Conservation (phyloP, 2,888 invertebrate genomes). For the Onchidella celtica region DNA sequence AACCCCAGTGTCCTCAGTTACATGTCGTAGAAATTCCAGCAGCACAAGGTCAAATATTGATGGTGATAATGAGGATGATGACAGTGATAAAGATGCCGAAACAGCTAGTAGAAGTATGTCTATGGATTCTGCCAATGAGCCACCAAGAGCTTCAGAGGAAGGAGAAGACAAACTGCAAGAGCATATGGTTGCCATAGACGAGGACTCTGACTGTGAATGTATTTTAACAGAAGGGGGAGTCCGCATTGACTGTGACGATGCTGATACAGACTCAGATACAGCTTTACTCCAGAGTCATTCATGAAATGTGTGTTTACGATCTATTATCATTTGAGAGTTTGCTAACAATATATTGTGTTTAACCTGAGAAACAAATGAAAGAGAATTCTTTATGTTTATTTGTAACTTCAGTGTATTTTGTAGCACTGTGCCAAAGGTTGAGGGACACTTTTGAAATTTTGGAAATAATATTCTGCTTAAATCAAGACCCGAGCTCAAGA, state of each 20-base stretch:
- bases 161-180: neutral
- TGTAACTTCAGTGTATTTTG: too few relatives aligned
- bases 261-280: conserved; percentile 39
- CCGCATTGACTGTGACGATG: conserved; percentile 5
- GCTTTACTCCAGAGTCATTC: conserved; percentile 49
- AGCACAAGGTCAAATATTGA: neutral
- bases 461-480: too few relatives aligned
- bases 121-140: neutral
- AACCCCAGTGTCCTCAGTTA: neutral
- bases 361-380: too few relatives aligned
- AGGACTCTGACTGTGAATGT: conserved; percentile 36
- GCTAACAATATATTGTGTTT: too few relatives aligned
- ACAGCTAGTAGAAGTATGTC: conserved; percentile 24
- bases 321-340: too few relatives aligned
- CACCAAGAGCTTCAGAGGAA: neutral
- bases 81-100: neutral
- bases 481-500: too few relatives aligned
- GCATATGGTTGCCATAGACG: neutral
- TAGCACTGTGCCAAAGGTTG: too few relatives aligned
- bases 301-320: too few relatives aligned
- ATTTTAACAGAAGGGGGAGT: conserved; percentile 12
- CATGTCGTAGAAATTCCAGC: neutral
- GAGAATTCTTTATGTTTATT: too few relatives aligned
- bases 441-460: too few relatives aligned
- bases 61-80: too few relatives aligned